Evolutionary conservation across 2,888 invertebrate species (phyloP), one percentile per base, ranked within the genome.

Genomic region (Volucella inflata): DNA sequence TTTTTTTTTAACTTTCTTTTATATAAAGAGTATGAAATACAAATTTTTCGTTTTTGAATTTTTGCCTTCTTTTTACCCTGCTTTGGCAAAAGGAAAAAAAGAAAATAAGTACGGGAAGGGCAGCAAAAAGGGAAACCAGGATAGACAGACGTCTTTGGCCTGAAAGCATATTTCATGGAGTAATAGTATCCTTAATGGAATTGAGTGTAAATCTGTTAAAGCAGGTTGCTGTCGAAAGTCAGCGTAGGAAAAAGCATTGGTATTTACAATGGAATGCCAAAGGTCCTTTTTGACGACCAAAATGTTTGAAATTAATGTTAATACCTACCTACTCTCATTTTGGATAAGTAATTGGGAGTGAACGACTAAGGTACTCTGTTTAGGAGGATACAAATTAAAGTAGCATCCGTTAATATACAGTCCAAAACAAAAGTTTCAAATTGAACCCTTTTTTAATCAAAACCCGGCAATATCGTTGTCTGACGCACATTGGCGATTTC

Each of bases 61-160:
- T 48, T 71, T 59, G 59, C n/a, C n/a, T 53, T 40, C 10, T 60
- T 50, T 40, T 2, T 10, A 8, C 14, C 42, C n/a, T 8, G 10
- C 9, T 9, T 2, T 53, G 10, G 21, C 11, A 10, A 36, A n/a
- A 40, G 40, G 2, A 40, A 10, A 30, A 14, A 48, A 51, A 53
- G 36, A 36, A 48, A 71, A 21, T 14, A 3, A 48, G 30, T 8
- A 2, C 30, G 3, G 17, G 62, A 40, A 60, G 21, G 21, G 30
- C 36, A 21, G 21, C 11, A 9, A 9, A 51, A 60, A n/a, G 17
- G 48, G 21, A 14, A 68, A 57, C 51, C 12, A 65, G 59, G 53
- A 72, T 60, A 79, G 79, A 72, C 79, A 79, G 79, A 79, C 79
- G 79, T 79, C 79, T 79, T 79, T 79, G 59, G 79, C 79, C 79